Percentiles rank a stretch among this genome's conserved stretches.
Evolutionary conservation across 2,797 vertebrate genomes (phyloP).

Genomic region (Denticeps clupeoides): DNA sequence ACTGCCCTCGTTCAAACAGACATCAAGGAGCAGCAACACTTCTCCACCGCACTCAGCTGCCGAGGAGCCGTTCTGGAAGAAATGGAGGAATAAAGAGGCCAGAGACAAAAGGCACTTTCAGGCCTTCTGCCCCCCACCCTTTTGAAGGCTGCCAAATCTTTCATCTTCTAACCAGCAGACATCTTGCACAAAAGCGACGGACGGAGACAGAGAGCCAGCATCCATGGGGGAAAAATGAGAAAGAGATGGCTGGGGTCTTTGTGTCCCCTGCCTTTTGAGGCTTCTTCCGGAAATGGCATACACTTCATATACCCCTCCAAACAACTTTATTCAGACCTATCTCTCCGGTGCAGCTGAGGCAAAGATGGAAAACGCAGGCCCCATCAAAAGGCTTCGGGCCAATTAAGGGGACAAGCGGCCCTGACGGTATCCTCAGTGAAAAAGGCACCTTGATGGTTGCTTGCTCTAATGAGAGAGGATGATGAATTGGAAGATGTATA

Average conservation of each 20-base stretch:
- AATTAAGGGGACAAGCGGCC: constrained; percentile 29
- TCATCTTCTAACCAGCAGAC: constrained; percentile 53
- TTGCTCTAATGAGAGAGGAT: constrained; percentile 27
- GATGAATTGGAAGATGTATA: constrained; percentile 19
- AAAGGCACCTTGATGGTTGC: constrained; percentile 20
- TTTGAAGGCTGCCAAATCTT: constrained; percentile 66
- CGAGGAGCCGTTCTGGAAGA: constrained; percentile 42
- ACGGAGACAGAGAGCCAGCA: constrained; percentile 28
- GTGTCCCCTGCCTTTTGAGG: constrained; percentile 31
- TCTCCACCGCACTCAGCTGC: constrained; percentile 41
- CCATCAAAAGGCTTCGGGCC: constrained; percentile 20
- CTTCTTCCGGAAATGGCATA: constrained; percentile 36
- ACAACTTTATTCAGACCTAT: constrained; percentile 13
- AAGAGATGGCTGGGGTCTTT: constrained; percentile 35
- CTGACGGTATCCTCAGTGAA: constrained; percentile 6
- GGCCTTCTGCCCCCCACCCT: constrained; percentile 40
- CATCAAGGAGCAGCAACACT: constrained; percentile 5
- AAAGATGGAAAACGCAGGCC: constrained; percentile 18
- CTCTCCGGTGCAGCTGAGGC: constrained; percentile 3
- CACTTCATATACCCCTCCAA: constrained; percentile 26
- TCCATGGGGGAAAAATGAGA: constrained; percentile 37
- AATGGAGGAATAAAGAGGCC: constrained; percentile 45
- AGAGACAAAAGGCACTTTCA: constrained; percentile 48
- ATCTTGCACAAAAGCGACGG: constrained; percentile 38
- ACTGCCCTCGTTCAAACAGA: constrained; percentile 9